Percentiles rank a stretch among this genome's conserved stretches.
Conservation (phyloP, 2,888 invertebrate species). For the Spisula subtruncata region DNA sequence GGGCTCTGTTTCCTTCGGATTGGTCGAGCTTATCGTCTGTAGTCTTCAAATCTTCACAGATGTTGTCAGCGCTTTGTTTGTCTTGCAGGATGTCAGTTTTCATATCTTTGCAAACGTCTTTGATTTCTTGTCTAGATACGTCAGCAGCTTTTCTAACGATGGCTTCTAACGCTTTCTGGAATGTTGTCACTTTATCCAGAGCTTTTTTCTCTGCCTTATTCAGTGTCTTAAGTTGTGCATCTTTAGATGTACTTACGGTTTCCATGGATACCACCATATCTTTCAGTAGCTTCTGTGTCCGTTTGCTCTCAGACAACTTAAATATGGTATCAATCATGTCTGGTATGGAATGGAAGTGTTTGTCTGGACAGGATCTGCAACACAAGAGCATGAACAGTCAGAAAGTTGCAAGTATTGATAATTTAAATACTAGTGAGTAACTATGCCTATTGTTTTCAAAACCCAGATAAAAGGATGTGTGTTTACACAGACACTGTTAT, state of each 20-base stretch:
- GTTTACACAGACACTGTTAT: too few species aligned
- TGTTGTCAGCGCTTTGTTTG: neutral
- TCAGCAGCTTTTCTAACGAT: neutral
- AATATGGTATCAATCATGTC: conserved; percentile 21
- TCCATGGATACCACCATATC: conserved; percentile 16
- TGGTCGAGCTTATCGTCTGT: neutral
- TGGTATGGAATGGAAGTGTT: neutral
- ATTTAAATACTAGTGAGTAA: too few species aligned
- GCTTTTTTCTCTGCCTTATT: neutral
- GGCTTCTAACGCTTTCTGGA: conserved; percentile 12
- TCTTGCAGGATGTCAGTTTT: neutral
- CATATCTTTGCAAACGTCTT: neutral
- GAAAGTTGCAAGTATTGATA: too few species aligned
- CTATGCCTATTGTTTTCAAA: too few species aligned
- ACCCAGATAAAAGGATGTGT: too few species aligned
- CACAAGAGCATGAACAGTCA: too few species aligned
- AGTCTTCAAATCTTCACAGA: neutral
- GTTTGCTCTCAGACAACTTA: neutral
- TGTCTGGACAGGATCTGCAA: neutral
- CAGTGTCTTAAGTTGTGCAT: neutral
- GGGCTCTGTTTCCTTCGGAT: conserved; percentile 20
- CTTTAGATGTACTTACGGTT: neutral
- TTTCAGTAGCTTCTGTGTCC: neutral
- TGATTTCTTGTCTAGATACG: neutral
- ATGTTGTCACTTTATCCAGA: neutral